A percentile compares a stretch with the other conserved stretches of the same genome.
Evolutionary conservation across 2,797 vertebrate genomes (phyloP).

Genomic region (Urosaurus nigricauda): DNA sequence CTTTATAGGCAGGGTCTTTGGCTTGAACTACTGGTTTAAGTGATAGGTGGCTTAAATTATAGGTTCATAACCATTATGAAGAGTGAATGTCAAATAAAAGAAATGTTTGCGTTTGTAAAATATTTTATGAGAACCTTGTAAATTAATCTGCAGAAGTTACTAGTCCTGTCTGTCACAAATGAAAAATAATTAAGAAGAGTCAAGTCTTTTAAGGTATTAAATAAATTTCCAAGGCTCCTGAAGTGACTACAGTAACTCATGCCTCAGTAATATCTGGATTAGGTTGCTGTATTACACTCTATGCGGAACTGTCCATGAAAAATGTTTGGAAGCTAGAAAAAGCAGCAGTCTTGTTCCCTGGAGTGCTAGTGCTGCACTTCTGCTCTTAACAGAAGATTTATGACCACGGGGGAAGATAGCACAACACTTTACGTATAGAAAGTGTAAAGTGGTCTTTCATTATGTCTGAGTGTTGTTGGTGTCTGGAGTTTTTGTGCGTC

Average conservation of each 20-base stretch:
- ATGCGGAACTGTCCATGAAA: too few species aligned
- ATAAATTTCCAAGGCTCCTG: not conserved
- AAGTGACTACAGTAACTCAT: not conserved
- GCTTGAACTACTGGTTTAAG: too few species aligned
- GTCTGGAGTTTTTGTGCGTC: not conserved
- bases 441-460: not conserved
- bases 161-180: not conserved
- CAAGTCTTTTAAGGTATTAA: not conserved
- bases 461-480: too few species aligned
- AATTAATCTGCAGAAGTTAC: not conserved
- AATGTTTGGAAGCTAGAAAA: too few species aligned
- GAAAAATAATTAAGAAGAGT: not conserved
- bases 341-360: too few species aligned
- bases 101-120: not conserved
- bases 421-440: not conserved
- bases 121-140: not conserved
- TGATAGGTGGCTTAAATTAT: too few species aligned
- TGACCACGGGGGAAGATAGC: too few species aligned
- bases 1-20: not conserved
- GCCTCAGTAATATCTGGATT: not conserved
- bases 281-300: too few species aligned
- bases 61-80: not conserved
- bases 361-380: too few species aligned
- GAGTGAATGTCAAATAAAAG: not conserved
- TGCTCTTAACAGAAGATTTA: too few species aligned